These are phyloP conservation scores for Oplegnathus fasciatus DNA, from an alignment of 2,113 vertebrate species.

Conservation along the genomic window DNA sequence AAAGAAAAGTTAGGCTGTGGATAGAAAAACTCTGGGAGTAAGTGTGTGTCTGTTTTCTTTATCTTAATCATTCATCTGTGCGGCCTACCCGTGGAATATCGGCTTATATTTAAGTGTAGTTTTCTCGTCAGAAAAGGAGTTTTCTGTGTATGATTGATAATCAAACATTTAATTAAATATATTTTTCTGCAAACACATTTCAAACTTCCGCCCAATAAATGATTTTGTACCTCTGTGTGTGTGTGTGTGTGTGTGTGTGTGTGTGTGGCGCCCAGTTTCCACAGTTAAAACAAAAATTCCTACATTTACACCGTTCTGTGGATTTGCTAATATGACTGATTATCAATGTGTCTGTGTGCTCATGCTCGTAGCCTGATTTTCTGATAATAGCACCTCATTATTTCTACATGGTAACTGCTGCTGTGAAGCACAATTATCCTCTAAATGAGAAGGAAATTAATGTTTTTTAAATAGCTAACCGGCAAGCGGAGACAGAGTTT, in stretches of 20 bases:
- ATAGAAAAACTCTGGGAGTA: not conserved
- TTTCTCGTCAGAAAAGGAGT: not conserved
- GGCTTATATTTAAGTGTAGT: slow-evolving; percentile 12
- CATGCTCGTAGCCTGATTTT: not conserved
- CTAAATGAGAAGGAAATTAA: slow-evolving; percentile 47
- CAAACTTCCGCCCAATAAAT: not conserved
- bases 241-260: not conserved
- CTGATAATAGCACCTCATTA: slow-evolving; percentile 32
- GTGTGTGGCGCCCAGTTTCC: not conserved
- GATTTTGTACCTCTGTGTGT: not conserved
- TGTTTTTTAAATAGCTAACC: slow-evolving; percentile 12
- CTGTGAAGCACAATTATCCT: slow-evolving; percentile 45
- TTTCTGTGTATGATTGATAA: slow-evolving; percentile 5
- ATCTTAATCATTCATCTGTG: slow-evolving; percentile 23
- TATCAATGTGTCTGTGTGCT: not conserved
- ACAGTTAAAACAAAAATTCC: not conserved
- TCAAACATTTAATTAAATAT: slow-evolving; percentile 8
- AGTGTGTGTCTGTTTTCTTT: not conserved
- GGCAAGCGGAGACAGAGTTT: not conserved
- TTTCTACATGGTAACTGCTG: slow-evolving; percentile 26
- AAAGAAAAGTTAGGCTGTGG: slow-evolving; percentile 20
- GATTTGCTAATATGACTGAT: not conserved
- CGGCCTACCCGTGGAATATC: not conserved
- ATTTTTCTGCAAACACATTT: slow-evolving; percentile 5
- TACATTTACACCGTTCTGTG: not conserved